Conservation (phyloP, 2,888 invertebrate genomes). For the Orthosia gothica region DNA sequence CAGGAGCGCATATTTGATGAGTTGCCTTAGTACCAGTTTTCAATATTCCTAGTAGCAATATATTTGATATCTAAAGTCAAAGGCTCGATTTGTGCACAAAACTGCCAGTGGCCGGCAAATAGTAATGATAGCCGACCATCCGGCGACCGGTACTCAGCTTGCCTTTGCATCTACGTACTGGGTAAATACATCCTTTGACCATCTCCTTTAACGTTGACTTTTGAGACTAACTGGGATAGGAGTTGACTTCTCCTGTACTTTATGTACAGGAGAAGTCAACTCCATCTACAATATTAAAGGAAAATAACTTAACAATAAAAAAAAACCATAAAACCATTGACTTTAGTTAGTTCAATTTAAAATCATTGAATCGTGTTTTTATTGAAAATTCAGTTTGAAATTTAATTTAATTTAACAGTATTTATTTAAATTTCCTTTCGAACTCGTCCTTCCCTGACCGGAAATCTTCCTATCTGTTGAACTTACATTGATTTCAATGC, state of each 20-base stretch:
- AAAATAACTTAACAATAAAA: too few relatives aligned
- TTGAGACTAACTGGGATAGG: neutral
- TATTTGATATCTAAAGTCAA: neutral
- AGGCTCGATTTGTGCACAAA: slow-evolving; percentile 9
- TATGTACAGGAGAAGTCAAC: too few relatives aligned
- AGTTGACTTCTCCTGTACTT: neutral
- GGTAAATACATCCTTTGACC: slow-evolving; percentile 16
- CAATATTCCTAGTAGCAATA: neutral
- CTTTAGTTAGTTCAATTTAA: too few relatives aligned
- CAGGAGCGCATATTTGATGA: neutral
- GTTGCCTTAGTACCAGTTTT: neutral
- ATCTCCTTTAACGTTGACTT: neutral
- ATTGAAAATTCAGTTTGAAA: too few relatives aligned
- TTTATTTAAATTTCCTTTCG: neutral
- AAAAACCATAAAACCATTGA: too few relatives aligned
- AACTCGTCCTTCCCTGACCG: neutral
- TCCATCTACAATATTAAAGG: too few relatives aligned
- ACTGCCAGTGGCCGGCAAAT: neutral
- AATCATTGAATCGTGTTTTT: too few relatives aligned
- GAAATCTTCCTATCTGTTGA: neutral
- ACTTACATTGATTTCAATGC: slow-evolving; percentile 11
- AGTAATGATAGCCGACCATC: slow-evolving; percentile 25
- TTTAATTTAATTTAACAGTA: neutral
- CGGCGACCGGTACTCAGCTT: neutral
- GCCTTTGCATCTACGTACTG: neutral